phyloP scores from a whole-genome alignment of 2,888 invertebrate species.

The Cenopis cana region DNA sequence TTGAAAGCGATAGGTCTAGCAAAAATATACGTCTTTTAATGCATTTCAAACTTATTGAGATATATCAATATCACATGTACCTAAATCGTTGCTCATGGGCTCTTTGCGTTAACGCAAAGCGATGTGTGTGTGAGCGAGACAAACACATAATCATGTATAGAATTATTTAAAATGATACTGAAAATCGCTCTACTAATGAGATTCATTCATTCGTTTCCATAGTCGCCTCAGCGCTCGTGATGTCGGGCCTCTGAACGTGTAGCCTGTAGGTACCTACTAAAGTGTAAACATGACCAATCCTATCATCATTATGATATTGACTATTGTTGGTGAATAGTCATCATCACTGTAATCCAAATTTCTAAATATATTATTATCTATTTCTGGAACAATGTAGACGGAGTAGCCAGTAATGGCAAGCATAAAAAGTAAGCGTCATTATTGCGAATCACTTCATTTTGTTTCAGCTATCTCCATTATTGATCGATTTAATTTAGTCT shows the following conservation, averaged over 20 bases:
- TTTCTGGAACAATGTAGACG: background rate
- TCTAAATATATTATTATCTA: background rate
- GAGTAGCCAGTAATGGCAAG: background rate
- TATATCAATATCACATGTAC: background rate
- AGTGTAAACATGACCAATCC: background rate
- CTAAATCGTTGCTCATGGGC: background rate
- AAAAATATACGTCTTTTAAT: too few relatives aligned
- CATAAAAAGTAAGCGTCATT: slow-evolving; percentile 41
- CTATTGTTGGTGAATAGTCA: too few relatives aligned
- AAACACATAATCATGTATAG: too few relatives aligned
- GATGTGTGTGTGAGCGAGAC: background rate
- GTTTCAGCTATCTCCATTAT: slow-evolving; percentile 62
- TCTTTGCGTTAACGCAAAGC: background rate
- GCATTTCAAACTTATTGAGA: too few relatives aligned
- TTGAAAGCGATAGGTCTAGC: too few relatives aligned
- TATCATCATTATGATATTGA: background rate
- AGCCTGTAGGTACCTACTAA: too few relatives aligned
- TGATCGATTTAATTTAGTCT: slow-evolving; percentile 64
- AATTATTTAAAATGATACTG: too few relatives aligned
- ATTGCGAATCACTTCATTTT: slow-evolving; percentile 52
- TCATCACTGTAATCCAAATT: background rate
- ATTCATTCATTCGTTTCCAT: background rate
- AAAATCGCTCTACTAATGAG: background rate
- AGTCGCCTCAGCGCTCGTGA: too few relatives aligned
- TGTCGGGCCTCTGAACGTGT: too few relatives aligned